A percentile compares a stretch with the other conserved stretches of the same genome.
phyloP scores from a whole-genome alignment of 1,140 invertebrate species.

The Bombus waltoni region DNA sequence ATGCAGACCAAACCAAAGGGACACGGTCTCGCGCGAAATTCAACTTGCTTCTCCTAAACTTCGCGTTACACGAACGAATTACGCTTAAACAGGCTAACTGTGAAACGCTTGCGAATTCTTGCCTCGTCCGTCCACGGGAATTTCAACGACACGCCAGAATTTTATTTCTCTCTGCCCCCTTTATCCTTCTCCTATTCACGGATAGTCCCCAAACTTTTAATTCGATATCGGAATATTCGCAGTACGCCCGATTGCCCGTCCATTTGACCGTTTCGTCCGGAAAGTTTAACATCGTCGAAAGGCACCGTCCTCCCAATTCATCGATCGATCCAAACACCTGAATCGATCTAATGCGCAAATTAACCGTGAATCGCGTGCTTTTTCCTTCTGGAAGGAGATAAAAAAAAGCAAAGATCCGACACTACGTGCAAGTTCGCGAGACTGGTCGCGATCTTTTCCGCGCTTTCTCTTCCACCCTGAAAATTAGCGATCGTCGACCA shows the following conservation, averaged over 20 bases:
- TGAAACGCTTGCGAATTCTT: background rate
- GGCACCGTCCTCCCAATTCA: background rate
- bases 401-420: too few relatives aligned
- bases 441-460: too few relatives aligned
- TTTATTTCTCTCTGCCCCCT: background rate
- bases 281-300: slow-evolving; percentile 23
- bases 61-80: background rate
- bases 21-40: background rate
- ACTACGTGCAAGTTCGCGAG: too few relatives aligned
- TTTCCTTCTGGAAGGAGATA: too few relatives aligned
- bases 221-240: slow-evolving; percentile 45
- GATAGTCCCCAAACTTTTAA: slow-evolving; percentile 21
- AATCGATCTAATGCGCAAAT: too few relatives aligned
- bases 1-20: background rate
- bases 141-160: slow-evolving; percentile 5
- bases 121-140: background rate
- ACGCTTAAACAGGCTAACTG: background rate
- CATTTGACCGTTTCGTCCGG: slow-evolving; percentile 33
- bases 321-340: slow-evolving; percentile 1
- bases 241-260: slow-evolving; percentile 30
- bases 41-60: background rate
- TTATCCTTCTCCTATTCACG: background rate
- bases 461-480: too few relatives aligned
- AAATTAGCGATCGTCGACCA: too few relatives aligned
- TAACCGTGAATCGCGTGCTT: background rate